Base-by-base conservation (phyloP, 2,113 vertebrate genomes). In the Athene noctua region DNA sequence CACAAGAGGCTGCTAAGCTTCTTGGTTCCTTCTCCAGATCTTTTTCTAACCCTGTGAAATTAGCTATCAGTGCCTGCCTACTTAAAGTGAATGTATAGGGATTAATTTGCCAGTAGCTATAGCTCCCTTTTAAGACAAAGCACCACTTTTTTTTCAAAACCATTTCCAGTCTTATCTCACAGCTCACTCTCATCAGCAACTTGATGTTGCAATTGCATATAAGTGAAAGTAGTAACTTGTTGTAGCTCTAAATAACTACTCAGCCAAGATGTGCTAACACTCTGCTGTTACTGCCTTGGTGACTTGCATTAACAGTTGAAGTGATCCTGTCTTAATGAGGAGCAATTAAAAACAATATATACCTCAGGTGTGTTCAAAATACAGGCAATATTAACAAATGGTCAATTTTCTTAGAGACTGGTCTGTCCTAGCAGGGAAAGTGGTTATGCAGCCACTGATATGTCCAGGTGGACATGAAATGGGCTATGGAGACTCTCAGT, bases 1-100 rank as follows among this genome's bases (percentile, higher is more conserved):
- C 94, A 94, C 85, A 89, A 94, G 95, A 97, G 94, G 85, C 90
- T 92, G 90, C 90, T 97, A 92, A 96, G 94, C 83, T 95, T 73
- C 92, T 95, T 94, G 66, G 62, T 92, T 80, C 62, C n/a, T 77
- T 94, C 46, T 49, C 66, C 55, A 29, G 15, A n/a, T 82, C 58
- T 77, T 96, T 87, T 67, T 74, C 82, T 75, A 73, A 46, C 32
- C 32, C 84, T 55, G 58, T 73, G 88, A 92, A 96, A 90, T 80
- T 49, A 91, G 70, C n/a, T 38, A 87, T 66, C 36, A 80, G 2
- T 42, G 40, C 52, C 30, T 92, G 52, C 47, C 52, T 78, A 36
- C 34, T 88, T 59, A 13, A 71, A 42, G 44, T 10, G 54, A 86
- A 42, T 0, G 0, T 16, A 10, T 59, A n/a, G 80, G 25, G 65